Percentiles rank a stretch among this genome's conserved stretches.
These are phyloP conservation scores for Diprion similis DNA, from an alignment of 1,140 invertebrate genomes.

Conservation along the genomic window DNA sequence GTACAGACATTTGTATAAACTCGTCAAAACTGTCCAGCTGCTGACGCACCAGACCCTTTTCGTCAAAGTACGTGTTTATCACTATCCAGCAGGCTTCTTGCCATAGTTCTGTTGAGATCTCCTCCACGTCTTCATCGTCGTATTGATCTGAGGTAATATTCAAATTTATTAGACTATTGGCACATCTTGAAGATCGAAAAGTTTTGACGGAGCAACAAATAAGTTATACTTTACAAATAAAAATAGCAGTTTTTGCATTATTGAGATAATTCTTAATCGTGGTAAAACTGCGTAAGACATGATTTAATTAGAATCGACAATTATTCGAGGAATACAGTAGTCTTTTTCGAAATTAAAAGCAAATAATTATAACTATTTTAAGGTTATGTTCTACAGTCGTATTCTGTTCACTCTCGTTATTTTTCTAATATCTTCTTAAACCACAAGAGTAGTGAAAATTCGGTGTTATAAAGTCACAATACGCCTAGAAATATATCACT, in stretches of 20 bases:
- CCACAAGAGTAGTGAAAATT: neutral
- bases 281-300: neutral
- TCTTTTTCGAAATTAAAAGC: neutral
- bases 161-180: constrained; percentile 12
- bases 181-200: neutral
- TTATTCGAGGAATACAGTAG: neutral
- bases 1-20: constrained; percentile 99
- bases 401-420: too few species aligned
- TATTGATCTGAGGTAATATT: constrained; percentile 65
- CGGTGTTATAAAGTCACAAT: neutral
- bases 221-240: neutral
- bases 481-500: neutral
- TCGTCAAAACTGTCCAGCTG: constrained; percentile 99
- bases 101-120: constrained; percentile 95
- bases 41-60: constrained; percentile 98
- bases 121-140: constrained; percentile 82
- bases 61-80: constrained; percentile 99
- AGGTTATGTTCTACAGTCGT: too few species aligned
- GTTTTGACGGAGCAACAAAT: neutral
- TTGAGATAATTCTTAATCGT: neutral
- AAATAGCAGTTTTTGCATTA: neutral
- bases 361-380: too few species aligned
- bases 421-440: too few species aligned
- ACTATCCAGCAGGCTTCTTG: constrained; percentile 99
- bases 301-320: neutral